These are phyloP conservation scores for Podiceps cristatus DNA, from an alignment of 2,113 vertebrate genomes.

Conservation along the genomic window DNA sequence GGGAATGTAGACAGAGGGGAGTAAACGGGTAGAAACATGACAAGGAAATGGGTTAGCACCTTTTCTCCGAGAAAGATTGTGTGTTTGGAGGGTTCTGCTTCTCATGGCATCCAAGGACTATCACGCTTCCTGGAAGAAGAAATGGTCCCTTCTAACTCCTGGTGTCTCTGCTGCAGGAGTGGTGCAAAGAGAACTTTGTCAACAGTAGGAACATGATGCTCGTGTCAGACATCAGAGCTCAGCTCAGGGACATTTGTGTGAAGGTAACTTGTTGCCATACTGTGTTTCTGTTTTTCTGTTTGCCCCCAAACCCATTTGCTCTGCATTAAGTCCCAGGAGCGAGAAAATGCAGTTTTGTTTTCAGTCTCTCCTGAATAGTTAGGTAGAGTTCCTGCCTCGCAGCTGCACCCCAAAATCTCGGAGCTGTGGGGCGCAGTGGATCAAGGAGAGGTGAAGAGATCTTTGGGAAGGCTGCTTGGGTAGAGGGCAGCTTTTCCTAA, in stretches of 20 bases:
- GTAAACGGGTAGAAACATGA: not conserved
- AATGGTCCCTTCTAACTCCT: not conserved
- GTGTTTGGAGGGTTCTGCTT: not conserved
- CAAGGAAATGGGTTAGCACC: not conserved
- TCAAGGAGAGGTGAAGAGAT: not conserved
- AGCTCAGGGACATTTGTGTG: slow-evolving; percentile 92
- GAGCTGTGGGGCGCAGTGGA: not conserved
- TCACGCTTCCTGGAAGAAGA: not conserved
- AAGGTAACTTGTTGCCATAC: slow-evolving; percentile 83
- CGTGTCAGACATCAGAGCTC: slow-evolving; percentile 88
- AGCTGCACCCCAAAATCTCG: not conserved
- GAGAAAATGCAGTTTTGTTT: not conserved
- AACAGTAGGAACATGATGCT: slow-evolving; percentile 93
- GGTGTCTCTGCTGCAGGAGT: slow-evolving; percentile 80
- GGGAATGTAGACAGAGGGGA: not conserved
- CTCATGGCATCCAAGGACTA: not conserved
- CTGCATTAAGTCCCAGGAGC: not conserved
- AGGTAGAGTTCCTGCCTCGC: not conserved
- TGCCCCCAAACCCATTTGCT: not conserved
- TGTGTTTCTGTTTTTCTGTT: not conserved
- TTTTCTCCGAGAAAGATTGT: not conserved
- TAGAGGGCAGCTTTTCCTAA: not conserved
- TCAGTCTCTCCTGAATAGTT: not conserved
- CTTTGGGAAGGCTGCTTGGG: not conserved
- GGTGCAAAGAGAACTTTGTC: slow-evolving; percentile 96